phyloP scores from a whole-genome alignment of 2,888 invertebrate species.

The Phaonia tiefii region DNA sequence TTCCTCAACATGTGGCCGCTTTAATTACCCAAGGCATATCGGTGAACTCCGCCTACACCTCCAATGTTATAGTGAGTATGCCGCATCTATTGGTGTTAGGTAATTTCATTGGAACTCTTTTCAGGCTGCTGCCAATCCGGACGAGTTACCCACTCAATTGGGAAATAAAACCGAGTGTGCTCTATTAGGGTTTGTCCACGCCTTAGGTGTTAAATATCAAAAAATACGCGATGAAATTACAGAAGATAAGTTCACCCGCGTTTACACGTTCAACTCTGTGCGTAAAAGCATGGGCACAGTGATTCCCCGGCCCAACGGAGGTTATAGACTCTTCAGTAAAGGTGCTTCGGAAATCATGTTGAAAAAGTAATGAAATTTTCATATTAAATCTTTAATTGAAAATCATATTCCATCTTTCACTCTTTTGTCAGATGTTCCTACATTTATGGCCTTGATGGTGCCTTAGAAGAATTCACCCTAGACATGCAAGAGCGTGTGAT shows the following conservation, averaged over 20 bases:
- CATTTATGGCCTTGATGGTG: conserved; percentile 96
- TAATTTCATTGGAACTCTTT: conserved; percentile 49
- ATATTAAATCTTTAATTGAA: not conserved
- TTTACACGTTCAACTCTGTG: conserved; percentile 99
- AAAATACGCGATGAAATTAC: conserved; percentile 93
- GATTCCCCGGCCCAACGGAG: conserved; percentile 91
- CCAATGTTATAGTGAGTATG: conserved; percentile 90
- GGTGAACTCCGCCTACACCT: conserved; percentile 98
- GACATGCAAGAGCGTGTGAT: conserved; percentile 96
- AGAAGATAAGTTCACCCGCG: conserved; percentile 94
- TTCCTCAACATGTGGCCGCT: conserved; percentile 91
- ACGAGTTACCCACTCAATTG: conserved; percentile 94
- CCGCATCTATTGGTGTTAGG: too few species aligned
- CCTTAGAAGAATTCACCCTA: conserved; percentile 93
- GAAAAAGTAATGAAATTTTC: conserved; percentile 87
- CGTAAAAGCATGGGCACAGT: conserved; percentile 99
- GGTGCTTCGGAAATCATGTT: conserved; percentile 99
- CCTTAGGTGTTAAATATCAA: conserved; percentile 95
- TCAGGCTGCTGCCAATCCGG: conserved; percentile 88
- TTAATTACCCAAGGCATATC: conserved; percentile 92
- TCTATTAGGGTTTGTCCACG: conserved; percentile 95
- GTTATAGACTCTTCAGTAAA: conserved; percentile 96
- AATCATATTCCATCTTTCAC: not conserved
- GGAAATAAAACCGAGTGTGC: conserved; percentile 99
- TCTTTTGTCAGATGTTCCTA: conserved; percentile 90